Percentiles rank a stretch among this genome's conserved stretches.
Evolutionary conservation across 2,888 invertebrate species (phyloP).

Genomic region (Melieria picta): DNA sequence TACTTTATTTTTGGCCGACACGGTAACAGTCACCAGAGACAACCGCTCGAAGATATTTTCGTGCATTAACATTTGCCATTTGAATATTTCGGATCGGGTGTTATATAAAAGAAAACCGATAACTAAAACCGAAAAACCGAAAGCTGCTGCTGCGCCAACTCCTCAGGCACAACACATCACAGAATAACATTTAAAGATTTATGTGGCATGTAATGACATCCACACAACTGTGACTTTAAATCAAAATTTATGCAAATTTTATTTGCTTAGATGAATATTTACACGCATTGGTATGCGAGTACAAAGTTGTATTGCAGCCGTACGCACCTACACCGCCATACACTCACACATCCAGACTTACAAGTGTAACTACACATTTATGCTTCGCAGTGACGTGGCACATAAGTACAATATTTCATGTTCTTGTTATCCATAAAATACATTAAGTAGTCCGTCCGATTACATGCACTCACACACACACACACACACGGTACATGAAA

Average conservation of each 20-base stretch:
- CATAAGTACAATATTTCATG: too few species aligned
- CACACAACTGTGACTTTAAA: not conserved
- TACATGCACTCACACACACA: too few species aligned
- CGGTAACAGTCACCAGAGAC: not conserved
- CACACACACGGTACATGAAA: too few species aligned
- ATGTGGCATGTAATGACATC: not conserved
- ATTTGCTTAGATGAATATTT: not conserved
- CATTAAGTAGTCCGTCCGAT: too few species aligned
- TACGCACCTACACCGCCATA: not conserved
- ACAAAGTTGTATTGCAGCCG: not conserved
- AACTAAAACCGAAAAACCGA: not conserved
- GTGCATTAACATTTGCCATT: not conserved
- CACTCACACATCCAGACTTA: not conserved
- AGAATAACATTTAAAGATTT: not conserved
- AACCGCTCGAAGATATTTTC: not conserved
- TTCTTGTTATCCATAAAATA: too few species aligned
- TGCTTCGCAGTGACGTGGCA: too few species aligned
- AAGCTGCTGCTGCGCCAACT: not conserved
- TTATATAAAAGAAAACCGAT: not conserved
- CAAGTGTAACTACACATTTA: not conserved
- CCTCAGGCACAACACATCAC: too few species aligned
- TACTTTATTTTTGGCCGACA: conserved; percentile 7
- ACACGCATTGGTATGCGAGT: not conserved
- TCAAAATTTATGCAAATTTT: not conserved
- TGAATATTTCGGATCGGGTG: not conserved